Base-by-base conservation (phyloP, 30 jellyfish, hydroid and myxozoan genomes). In the Turritopsis dohrnii region DNA sequence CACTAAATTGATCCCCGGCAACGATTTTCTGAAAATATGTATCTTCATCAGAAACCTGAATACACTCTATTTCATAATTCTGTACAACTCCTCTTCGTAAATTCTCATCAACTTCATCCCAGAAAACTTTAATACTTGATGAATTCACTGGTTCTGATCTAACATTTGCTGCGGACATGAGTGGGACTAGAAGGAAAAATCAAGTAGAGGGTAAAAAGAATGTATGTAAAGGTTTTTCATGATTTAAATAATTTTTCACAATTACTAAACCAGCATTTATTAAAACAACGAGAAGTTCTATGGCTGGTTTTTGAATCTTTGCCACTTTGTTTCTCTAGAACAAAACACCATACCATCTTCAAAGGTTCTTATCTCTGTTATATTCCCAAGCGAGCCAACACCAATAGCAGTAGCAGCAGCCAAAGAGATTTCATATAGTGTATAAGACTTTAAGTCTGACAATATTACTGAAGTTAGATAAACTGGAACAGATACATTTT, bases 101-200 rank as follows among this genome's bases (percentile, higher is more conserved):
- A 25, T 71, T 21, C 18, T 22, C 25, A 8, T 88, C 90, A 60
- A 81, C 89, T 71, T 83, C 84, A 24, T 69, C 79, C 96, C 96
- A 88, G 18, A 80, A 19, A 30, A 81, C 90, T 23, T 69, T 80
- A 27, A 88, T 75, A 31, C 90, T 54, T 29, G 86, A 73, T 53
- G 85, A 85, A 23, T 26, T 80, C 52, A 41, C 71, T 71, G 74
- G 65, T 5, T 66, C 80, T 13, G 83, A 86, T 52, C 90, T 81
- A 29, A 87, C 84, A 75, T 87, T 87, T 28, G 83, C 24, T 21
- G 95, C 89, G 1, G 95, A 83, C 19, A 74, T 27, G 1, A 85
- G 80, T 23, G 95, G 95, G 23, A 87, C 95, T 87, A 30, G 1
- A 87, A 72, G 60, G 7, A 66, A 66, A 77, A 31, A 26, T 13